Evolutionary conservation across 1,140 invertebrate species (phyloP), one percentile per base, ranked within the genome.

Genomic region (Bombus terrestris): DNA sequence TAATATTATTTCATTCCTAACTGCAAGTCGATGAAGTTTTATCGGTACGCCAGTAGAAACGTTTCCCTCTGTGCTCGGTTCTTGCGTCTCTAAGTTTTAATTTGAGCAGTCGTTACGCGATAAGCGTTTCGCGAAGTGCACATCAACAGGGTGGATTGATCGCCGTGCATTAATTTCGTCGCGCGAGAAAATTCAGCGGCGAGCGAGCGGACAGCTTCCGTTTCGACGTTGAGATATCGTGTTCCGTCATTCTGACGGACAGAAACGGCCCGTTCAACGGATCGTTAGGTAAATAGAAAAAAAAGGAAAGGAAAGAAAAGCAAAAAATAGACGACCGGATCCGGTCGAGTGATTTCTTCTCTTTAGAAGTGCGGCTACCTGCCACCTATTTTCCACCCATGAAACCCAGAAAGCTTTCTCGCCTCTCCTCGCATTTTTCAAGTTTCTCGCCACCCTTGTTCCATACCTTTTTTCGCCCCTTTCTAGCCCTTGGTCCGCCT

Each of bases 391-490:
- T 57, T 62, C 62, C 13, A 77, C 66, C 64, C 74, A 74, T 37
- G 66, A 87, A 75, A 59, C 85, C 66, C 85, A 81, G 73, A 89
- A 85, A 81, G 81, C 80, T 76, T 86, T 85, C 79, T 86, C 69
- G 76, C 68, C 82, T 82, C 28, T 82, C 22, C 69, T 72, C 89
- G 86, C 78, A 88, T 91, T 90, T 91, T 88, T 90, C 89, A 90
- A 86, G 73, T 85, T 85, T 73, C 84, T 85, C 77, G 22, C 62
- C 39, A 41, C 84, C 43, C 32, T 32, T 35, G 68, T 39, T 85
- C 84, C 72, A 39, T 66, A 39, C 75, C 85, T 85, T 86, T 86
- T 71, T 83, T 86, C 87, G 41, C 84, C 77, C 68, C 37, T 28
- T 9, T 59, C 43, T 68, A 22, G 22, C 68, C 66, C 66, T 22